Evolutionary conservation across 2,113 vertebrate genomes (phyloP), one percentile per base, ranked within the genome.

Genomic region (Colistium nudipinnis): DNA sequence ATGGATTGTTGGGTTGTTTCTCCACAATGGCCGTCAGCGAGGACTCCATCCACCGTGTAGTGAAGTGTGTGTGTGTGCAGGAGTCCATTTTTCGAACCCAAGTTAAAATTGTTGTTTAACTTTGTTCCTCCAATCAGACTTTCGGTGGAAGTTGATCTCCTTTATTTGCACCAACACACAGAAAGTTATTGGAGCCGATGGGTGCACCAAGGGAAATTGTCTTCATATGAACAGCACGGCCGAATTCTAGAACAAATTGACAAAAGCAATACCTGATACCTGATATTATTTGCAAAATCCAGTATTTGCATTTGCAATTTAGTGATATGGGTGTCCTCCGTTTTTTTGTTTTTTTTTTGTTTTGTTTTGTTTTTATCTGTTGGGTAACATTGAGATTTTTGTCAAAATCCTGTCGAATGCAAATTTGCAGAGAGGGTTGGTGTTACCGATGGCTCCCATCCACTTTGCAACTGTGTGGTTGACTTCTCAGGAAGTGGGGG

Each of bases 241-340:
- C 74, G 52, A 63, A 41, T 27, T 75, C 55, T 28, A 61, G 48
- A n/a, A n/a, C 22, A 79, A 64, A 68, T 74, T 66, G 80, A 74
- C 35, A 83, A 83, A 84, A 85, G 78, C 88, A 88, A 88, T 89
- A 83, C 36, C 19, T 60, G 41, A 69, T 63, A 38, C 16, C 39
- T 47, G 20, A 56, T 63, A 38, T 54, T 28, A 64, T n/a, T n/a
- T n/a, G 39, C 45, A 62, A 80, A 70, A 75, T n/a, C n/a, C n/a
- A n/a, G n/a, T n/a, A n/a, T n/a, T n/a, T n/a, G n/a, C n/a, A 33
- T 33, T 33, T 33, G 36, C 7, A 38, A 38, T 38, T 12, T 38
- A 8, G 36, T 38, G 36, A 38, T 19, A 47, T 57, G 2, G 1
- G 16, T 31, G 13, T 33, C 24, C 27, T 10, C 19, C 8, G 20